These are phyloP conservation scores for Alethe diademata DNA, from an alignment of 2,113 vertebrate genomes.

Conservation along the genomic window DNA sequence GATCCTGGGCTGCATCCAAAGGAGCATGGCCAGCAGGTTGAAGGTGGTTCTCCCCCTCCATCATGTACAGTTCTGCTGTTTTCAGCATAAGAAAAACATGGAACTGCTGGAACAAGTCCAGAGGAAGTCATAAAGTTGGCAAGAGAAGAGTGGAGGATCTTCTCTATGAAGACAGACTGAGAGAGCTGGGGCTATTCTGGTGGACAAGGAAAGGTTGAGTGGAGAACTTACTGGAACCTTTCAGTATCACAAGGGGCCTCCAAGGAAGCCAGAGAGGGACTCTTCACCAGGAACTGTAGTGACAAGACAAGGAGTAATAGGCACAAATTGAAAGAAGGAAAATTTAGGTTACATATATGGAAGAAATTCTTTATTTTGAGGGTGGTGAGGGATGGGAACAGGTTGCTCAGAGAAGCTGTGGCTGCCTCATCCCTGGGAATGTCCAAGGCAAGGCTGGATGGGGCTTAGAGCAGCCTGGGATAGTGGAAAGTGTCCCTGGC, in stretches of 20 bases:
- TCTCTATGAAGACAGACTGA: not conserved
- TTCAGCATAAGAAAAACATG: not conserved
- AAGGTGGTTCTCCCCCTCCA: not conserved
- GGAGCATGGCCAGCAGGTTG: fast-evolving
- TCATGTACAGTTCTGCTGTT: not conserved
- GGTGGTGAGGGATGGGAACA: fast-evolving
- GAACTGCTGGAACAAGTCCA: not conserved
- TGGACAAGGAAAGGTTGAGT: not conserved
- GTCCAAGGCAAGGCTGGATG: not conserved
- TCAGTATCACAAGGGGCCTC: not conserved
- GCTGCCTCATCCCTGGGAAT: not conserved
- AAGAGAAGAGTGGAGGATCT: not conserved
- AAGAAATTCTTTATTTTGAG: not conserved
- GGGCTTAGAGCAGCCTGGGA: not conserved
- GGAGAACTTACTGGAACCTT: not conserved
- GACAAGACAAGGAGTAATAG: not conserved
- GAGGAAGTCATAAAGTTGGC: not conserved
- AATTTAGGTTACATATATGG: not conserved
- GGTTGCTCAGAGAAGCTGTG: not conserved
- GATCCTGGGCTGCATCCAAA: not conserved
- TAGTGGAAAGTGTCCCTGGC: not conserved
- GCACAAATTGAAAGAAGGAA: not conserved
- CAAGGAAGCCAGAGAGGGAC: too few relatives aligned
- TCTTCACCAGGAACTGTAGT: not conserved
- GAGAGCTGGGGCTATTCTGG: not conserved